These are phyloP conservation scores for Chaetogeoica ovagalla DNA, from an alignment of 2,888 invertebrate genomes.

Conservation along the genomic window DNA sequence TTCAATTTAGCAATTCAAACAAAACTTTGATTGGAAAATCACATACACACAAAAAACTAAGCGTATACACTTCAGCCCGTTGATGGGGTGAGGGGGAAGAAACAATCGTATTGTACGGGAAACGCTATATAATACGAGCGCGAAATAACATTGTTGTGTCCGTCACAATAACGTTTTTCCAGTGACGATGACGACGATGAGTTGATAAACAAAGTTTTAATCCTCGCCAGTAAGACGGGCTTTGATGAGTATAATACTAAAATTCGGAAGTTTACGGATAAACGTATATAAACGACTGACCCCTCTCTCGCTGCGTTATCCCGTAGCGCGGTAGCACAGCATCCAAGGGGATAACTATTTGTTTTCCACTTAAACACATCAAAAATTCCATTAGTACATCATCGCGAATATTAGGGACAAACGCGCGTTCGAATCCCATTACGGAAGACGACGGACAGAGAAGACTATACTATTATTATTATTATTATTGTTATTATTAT, in stretches of 20 bases:
- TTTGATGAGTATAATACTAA: not conserved
- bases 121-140: not conserved
- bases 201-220: slow-evolving; percentile 42
- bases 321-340: not conserved
- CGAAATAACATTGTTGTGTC: slow-evolving; percentile 13
- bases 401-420: slow-evolving; percentile 40
- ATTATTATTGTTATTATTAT: too few relatives aligned
- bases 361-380: slow-evolving; percentile 42
- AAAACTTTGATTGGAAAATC: slow-evolving; percentile 27
- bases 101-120: not conserved
- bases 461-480: slow-evolving; percentile 1
- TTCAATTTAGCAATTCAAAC: slow-evolving; percentile 30
- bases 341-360: slow-evolving; percentile 24
- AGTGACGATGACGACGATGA: not conserved
- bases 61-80: too few relatives aligned
- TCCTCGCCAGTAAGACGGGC: slow-evolving; percentile 14
- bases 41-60: not conserved
- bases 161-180: slow-evolving; percentile 8
- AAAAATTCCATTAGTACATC: slow-evolving; percentile 51
- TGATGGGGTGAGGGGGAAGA: not conserved
- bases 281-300: slow-evolving; percentile 23
- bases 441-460: slow-evolving; percentile 2
- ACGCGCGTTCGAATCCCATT: slow-evolving; percentile 42
- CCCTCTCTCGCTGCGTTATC: not conserved
- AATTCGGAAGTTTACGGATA: slow-evolving; percentile 33